Evolutionary conservation across 2,888 invertebrate species (phyloP).

Genomic region (Nasonovia ribisnigri): DNA sequence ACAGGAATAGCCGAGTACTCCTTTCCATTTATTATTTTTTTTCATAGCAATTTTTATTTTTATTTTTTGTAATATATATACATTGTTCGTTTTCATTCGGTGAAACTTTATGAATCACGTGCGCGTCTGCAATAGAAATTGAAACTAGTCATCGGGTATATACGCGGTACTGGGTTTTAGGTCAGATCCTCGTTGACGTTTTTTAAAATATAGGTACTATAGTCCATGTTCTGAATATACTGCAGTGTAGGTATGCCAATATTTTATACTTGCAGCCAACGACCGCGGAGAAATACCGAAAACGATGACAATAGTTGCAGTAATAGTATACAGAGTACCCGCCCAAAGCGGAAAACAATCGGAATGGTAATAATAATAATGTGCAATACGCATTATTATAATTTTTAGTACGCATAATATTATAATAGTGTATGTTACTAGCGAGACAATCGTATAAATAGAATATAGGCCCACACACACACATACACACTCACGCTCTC

Average conservation of each 20-base stretch:
- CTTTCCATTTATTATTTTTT: slow-evolving; percentile 54
- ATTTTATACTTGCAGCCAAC: neutral
- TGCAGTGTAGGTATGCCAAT: neutral
- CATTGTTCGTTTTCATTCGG: slow-evolving; percentile 62
- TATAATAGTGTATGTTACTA: neutral
- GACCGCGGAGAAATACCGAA: neutral
- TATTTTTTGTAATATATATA: neutral
- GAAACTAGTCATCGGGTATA: slow-evolving; percentile 48
- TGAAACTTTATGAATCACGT: slow-evolving; percentile 59
- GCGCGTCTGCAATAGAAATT: slow-evolving; percentile 45
- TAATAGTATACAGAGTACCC: neutral
- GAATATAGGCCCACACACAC: neutral
- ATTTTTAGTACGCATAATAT: neutral
- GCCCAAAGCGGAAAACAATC: slow-evolving; percentile 11
- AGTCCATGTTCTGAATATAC: neutral
- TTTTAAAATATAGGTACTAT: slow-evolving; percentile 19
- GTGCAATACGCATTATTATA: neutral
- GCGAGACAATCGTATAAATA: neutral
- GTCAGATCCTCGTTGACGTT: slow-evolving; percentile 53
- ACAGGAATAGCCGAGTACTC: slow-evolving; percentile 53
- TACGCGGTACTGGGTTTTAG: slow-evolving; percentile 20
- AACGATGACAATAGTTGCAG: slow-evolving; percentile 11
- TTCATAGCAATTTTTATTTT: slow-evolving; percentile 13
- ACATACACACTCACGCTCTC: neutral
- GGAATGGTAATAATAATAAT: slow-evolving; percentile 3